Base-by-base conservation (phyloP, 2,888 invertebrate species). In the Gnatocerus cornutus region DNA sequence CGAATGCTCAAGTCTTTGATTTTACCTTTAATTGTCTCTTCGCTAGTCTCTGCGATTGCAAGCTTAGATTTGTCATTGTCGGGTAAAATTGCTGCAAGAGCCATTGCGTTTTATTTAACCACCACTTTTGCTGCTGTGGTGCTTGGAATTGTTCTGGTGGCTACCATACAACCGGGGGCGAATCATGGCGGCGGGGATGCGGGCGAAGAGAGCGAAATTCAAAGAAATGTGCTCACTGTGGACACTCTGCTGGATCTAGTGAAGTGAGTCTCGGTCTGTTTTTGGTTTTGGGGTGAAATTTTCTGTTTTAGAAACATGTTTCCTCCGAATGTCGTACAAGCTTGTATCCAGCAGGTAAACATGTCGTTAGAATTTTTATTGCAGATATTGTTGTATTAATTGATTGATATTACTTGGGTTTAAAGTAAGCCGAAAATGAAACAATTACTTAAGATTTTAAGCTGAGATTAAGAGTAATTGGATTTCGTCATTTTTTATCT, bases 1-100 rank as follows among this genome's bases (percentile, higher is more conserved):
- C 86, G 91, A 71, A 92, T 93, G 90, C 86, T 93, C 61, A 92
- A 92, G 82, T 89, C 90, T 69, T 86, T 93, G 67, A 93, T 93
- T 76, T 84, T 93, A 53, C 93, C 93, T 0, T 87, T 93, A 71
- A 90, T 93, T 69, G 85, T 90, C n/a, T 87, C 90, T 1, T 90
- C 90, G 9, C 86, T 92, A 71, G 87, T 93, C 50, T 89, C 91
- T 2, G 92, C 92, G 12, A 89, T 92, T 71, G 91, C 92, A 9
- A 89, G 89, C 48, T 85, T 93, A 75, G 92, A 93, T 83, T 86
- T 91, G 16, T 87, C 87, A 41, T 84, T 92, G 33, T 91, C 91
- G 10, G 90, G 91, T 72, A 86, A 81, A 76, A 91, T 93, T 78
- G 93, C 92, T 2, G 86, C 87, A 37, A 83, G 91, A 55, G 90